These are phyloP conservation scores for Macrobrachium rosenbergii DNA, from an alignment of 1,140 invertebrate species.

Conservation along the genomic window DNA sequence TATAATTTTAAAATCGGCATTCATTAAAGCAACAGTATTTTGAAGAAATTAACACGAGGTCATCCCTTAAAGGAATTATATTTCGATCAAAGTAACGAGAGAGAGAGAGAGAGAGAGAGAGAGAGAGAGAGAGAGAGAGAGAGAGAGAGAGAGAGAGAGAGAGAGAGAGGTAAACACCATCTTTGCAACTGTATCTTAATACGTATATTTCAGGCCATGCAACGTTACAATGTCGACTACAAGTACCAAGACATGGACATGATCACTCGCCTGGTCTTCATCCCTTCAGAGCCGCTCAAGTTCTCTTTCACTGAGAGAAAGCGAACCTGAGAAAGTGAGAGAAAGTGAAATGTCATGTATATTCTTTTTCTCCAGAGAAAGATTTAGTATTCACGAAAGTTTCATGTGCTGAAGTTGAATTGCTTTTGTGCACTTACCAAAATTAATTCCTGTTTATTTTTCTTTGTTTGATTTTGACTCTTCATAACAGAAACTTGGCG, in stretches of 20 bases:
- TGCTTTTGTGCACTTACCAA: too few species aligned
- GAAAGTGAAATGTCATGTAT: background rate
- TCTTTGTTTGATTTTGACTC: too few species aligned
- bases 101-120: too few species aligned
- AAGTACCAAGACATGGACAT: conserved; percentile 29
- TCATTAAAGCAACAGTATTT: background rate
- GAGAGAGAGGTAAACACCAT: too few species aligned
- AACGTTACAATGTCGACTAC: conserved; percentile 36
- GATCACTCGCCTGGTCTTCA: background rate
- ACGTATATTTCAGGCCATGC: conserved; percentile 28
- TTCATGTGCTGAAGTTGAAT: too few species aligned
- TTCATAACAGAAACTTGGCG: too few species aligned
- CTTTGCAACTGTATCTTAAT: background rate
- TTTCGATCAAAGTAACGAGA: too few species aligned
- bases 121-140: too few species aligned
- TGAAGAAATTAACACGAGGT: background rate
- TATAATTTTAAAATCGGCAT: background rate
- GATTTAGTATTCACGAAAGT: too few species aligned
- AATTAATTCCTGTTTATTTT: too few species aligned
- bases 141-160: too few species aligned
- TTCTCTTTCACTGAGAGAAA: conserved; percentile 41
- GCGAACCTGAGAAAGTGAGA: background rate
- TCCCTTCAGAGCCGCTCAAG: conserved; percentile 12
- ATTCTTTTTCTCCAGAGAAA: background rate
- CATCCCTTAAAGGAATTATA: too few species aligned